Percentiles rank a stretch among this genome's conserved stretches.
These are phyloP conservation scores for Phoxinus dragarum DNA, from an alignment of 2,797 vertebrate species.

Conservation along the genomic window DNA sequence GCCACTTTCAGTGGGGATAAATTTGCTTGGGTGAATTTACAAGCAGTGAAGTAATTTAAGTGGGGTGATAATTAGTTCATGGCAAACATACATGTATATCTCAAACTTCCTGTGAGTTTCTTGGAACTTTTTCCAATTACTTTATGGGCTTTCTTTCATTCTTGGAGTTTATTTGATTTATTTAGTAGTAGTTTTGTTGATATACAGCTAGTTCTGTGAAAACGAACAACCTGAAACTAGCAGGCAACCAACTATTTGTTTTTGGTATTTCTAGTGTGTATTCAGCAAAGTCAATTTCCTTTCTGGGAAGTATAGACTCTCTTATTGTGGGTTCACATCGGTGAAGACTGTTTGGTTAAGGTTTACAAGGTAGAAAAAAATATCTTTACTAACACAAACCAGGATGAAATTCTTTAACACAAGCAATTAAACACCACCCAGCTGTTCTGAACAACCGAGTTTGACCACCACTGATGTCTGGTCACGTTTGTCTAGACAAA, in stretches of 20 bases:
- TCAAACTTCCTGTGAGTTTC: conserved; percentile 52
- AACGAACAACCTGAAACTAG: not conserved
- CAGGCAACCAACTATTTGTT: not conserved
- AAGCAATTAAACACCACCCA: conserved; percentile 16
- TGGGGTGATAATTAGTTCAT: conserved; percentile 53
- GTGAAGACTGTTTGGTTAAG: conserved; percentile 33
- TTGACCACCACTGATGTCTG: conserved; percentile 29
- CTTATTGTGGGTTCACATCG: not conserved
- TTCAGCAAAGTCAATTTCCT: not conserved
- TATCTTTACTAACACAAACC: conserved; percentile 31
- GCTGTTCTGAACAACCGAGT: conserved; percentile 20
- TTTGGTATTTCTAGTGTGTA: conserved; percentile 13
- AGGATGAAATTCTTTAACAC: conserved; percentile 35
- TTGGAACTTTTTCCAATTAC: not conserved
- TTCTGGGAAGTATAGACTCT: conserved; percentile 7
- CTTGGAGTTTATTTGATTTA: not conserved
- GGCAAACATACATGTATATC: conserved; percentile 40
- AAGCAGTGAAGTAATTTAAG: conserved; percentile 52
- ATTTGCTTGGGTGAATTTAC: conserved; percentile 57
- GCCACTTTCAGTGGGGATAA: conserved; percentile 58
- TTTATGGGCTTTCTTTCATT: conserved; percentile 12
- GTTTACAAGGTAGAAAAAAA: conserved; percentile 29
- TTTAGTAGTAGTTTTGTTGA: conserved; percentile 15
- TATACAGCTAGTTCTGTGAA: not conserved
- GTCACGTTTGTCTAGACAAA: conserved; percentile 39